phyloP scores from a whole-genome alignment of 1,140 invertebrate species.

The Phymorhynchus buccinoides region DNA sequence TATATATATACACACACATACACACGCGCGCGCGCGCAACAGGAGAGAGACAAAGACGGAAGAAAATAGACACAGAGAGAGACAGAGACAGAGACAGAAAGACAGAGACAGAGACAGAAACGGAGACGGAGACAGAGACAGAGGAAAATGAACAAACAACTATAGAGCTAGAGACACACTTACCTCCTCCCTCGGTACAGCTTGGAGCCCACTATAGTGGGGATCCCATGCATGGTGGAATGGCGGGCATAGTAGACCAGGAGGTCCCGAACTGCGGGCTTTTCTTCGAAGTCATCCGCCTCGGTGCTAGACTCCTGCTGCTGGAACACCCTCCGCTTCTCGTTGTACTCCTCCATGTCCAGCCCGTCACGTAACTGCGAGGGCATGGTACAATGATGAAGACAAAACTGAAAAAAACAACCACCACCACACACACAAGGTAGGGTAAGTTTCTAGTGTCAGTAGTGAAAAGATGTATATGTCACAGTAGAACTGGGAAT shows the following conservation, averaged over 20 bases:
- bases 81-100: background rate
- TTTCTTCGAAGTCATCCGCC: slow-evolving; percentile 1
- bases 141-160: background rate
- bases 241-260: slow-evolving; percentile 50
- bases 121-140: background rate
- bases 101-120: slow-evolving; percentile 9
- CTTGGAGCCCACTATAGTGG: slow-evolving; percentile 49
- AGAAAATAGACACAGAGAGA: background rate
- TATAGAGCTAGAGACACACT: background rate
- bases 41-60: background rate
- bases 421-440: background rate
- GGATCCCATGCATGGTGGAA: slow-evolving; percentile 51
- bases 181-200: slow-evolving; percentile 50
- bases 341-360: slow-evolving; percentile 19
- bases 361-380: background rate
- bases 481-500: too few species aligned
- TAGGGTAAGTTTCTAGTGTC: too few species aligned
- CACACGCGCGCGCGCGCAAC: background rate
- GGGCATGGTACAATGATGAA: background rate
- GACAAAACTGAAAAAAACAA: background rate
- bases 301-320: background rate
- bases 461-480: too few species aligned
- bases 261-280: slow-evolving; percentile 44
- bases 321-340: background rate
- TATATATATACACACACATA: background rate